A percentile compares a stretch with the other conserved stretches of the same genome.
These are phyloP conservation scores for Ptilodon capucinus DNA, from an alignment of 2,888 invertebrate species.

Conservation along the genomic window DNA sequence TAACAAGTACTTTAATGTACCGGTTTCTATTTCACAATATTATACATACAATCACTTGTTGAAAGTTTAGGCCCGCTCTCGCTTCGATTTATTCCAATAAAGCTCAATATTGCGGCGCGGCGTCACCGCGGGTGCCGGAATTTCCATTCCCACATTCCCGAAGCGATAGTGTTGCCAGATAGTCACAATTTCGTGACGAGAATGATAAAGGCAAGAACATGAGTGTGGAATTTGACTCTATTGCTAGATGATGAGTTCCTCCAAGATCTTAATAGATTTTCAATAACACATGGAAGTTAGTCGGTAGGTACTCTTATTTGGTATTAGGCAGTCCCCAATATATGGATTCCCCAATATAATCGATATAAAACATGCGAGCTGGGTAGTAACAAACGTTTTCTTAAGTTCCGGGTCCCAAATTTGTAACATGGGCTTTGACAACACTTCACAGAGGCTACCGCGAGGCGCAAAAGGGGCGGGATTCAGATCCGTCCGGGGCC, in stretches of 20 bases:
- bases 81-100: slow-evolving; percentile 14
- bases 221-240: background rate
- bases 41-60: background rate
- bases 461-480: background rate
- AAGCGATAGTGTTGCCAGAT: background rate
- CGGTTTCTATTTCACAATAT: background rate
- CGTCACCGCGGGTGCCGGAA: slow-evolving; percentile 5
- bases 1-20: too few species aligned
- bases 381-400: background rate
- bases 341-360: background rate
- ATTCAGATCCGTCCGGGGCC: background rate
- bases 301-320: too few species aligned
- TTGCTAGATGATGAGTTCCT: too few species aligned
- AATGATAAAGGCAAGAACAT: background rate
- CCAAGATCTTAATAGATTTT: too few species aligned
- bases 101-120: slow-evolving; percentile 4
- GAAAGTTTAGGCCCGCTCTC: background rate
- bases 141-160: slow-evolving; percentile 17
- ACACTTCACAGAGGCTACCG: background rate
- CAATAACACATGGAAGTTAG: too few species aligned
- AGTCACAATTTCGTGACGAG: background rate
- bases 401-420: background rate
- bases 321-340: too few species aligned
- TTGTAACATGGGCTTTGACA: background rate
- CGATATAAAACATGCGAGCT: background rate